Conservation (phyloP, 1,140 invertebrate genomes). For the Aphis craccivora region DNA sequence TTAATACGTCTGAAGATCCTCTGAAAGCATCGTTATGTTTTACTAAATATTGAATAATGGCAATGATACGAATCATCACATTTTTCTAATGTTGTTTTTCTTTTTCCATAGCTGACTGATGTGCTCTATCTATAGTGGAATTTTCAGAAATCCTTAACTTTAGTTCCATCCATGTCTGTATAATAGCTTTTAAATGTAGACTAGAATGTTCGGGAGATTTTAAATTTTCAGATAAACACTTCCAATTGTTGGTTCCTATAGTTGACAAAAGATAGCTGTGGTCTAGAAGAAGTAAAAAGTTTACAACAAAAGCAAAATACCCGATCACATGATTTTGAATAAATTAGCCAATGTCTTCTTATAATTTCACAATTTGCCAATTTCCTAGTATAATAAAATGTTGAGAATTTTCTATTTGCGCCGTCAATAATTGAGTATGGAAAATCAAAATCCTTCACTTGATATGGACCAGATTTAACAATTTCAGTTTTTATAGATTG, state of each 20-base stretch:
- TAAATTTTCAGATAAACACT: not conserved
- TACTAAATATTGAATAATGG: constrained; percentile 1
- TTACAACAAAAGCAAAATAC: no score
- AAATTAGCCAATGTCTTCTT: no score
- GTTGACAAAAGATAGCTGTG: not conserved
- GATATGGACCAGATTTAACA: no score
- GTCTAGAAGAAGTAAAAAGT: no score
- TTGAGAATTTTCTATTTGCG: no score
- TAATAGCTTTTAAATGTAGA: not conserved
- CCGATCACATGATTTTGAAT: no score
- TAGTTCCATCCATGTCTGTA: not conserved
- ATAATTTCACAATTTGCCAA: no score
- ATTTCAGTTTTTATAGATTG: no score
- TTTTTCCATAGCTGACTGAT: not conserved
- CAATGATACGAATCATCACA: constrained; percentile 21
- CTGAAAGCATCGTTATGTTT: constrained; percentile 7
- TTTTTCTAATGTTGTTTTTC: constrained; percentile 22
- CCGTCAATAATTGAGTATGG: no score
- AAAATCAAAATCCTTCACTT: no score
- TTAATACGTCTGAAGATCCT: not conserved
- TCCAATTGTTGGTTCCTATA: not conserved
- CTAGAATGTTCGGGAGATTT: not conserved
- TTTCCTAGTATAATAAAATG: no score
- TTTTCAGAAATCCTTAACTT: not conserved
- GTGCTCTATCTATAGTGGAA: constrained; percentile 1